Conservation (phyloP, 2,797 vertebrate species). For the Heterohyrax brucei region DNA sequence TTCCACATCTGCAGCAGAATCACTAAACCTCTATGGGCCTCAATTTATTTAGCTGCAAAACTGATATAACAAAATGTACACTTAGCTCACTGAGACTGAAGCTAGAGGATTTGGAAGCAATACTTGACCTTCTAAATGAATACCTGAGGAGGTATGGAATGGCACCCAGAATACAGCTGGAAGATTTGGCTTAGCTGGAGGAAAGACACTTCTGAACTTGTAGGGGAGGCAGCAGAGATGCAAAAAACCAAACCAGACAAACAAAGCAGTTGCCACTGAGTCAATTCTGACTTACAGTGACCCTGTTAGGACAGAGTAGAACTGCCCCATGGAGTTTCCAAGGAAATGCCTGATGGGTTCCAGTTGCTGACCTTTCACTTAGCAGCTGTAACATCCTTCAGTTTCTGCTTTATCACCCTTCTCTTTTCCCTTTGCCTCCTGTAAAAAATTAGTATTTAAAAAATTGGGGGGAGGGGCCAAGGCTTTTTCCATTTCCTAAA, state of each 20-base stretch:
- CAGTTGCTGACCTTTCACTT: too few species aligned
- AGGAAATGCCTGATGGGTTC: too few species aligned
- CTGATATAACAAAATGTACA: neutral
- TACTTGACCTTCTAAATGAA: neutral
- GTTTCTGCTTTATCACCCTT: constrained; percentile 62
- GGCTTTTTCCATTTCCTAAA: constrained; percentile 71
- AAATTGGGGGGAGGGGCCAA: constrained; percentile 30
- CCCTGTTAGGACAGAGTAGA: too few species aligned
- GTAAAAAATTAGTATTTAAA: constrained; percentile 70
- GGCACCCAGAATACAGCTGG: neutral
- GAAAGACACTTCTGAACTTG: neutral
- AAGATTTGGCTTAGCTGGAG: neutral
- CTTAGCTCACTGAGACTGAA: neutral
- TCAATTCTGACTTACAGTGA: too few species aligned
- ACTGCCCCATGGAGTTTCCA: too few species aligned
- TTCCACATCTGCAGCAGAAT: constrained; percentile 22
- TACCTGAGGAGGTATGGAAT: neutral
- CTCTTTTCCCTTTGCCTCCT: constrained; percentile 71
- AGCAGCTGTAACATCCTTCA: neutral
- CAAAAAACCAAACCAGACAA: too few species aligned
- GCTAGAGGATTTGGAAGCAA: neutral
- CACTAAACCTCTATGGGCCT: neutral
- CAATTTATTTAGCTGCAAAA: constrained; percentile 63
- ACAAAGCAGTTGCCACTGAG: too few species aligned
- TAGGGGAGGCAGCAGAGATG: neutral